A percentile compares a stretch with the other conserved stretches of the same genome.
phyloP scores from a whole-genome alignment of 2,888 invertebrate genomes.

The Tetanocera ferruginea region DNA sequence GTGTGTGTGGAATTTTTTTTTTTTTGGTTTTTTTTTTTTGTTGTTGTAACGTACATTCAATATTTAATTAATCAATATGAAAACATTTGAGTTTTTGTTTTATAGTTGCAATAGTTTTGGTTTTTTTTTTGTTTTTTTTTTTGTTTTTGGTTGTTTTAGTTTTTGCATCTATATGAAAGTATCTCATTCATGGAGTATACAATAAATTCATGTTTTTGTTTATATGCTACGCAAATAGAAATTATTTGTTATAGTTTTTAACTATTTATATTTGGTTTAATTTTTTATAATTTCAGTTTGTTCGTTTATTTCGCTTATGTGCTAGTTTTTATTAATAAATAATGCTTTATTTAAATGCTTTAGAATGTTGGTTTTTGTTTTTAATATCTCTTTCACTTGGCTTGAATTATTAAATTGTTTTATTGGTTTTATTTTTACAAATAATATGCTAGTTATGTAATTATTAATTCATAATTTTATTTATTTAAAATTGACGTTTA shows the following conservation, averaged over 20 bases:
- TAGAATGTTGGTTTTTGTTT: slow-evolving; percentile 32
- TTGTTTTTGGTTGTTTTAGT: no score
- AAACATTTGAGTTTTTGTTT: neutral
- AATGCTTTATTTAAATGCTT: slow-evolving; percentile 15
- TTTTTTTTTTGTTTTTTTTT: no score
- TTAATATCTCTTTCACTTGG: neutral
- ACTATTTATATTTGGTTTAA: neutral
- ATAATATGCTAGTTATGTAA: neutral
- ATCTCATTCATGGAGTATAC: neutral
- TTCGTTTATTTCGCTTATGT: slow-evolving; percentile 29
- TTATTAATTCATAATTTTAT: slow-evolving; percentile 3
- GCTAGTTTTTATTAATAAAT: neutral
- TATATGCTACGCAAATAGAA: slow-evolving; percentile 30
- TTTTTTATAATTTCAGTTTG: slow-evolving; percentile 44
- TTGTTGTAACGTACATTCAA: slow-evolving; percentile 7
- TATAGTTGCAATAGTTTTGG: no score
- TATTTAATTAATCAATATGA: slow-evolving; percentile 1
- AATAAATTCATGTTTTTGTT: slow-evolving; percentile 1
- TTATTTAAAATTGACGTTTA: slow-evolving; percentile 30
- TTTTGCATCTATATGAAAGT: neutral
- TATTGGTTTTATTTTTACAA: neutral
- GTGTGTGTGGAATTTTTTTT: neutral
- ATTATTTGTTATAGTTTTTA: slow-evolving; percentile 10
- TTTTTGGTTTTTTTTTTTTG: neutral
- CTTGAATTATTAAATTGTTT: neutral